A percentile compares a stretch with the other conserved stretches of the same genome.
These are phyloP conservation scores for Propithecus coquereli DNA, from an alignment of 2,113 vertebrate species.

Conservation along the genomic window DNA sequence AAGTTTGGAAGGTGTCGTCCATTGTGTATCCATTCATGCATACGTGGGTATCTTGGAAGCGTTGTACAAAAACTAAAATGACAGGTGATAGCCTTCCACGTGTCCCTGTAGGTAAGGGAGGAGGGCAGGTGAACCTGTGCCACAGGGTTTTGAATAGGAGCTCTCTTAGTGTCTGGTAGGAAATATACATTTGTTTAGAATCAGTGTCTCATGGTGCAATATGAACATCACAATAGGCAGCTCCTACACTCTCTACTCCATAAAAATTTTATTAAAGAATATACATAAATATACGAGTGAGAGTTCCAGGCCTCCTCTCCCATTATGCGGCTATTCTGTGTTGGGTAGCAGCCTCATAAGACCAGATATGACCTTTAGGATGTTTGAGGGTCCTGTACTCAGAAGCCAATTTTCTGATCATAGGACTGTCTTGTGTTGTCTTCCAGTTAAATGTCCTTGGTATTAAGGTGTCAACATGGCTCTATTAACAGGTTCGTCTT, in stretches of 20 bases:
- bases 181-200: background rate
- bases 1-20: background rate
- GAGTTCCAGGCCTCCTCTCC: background rate
- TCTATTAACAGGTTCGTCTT: background rate
- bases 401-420: background rate
- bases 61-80: background rate
- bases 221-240: background rate
- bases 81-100: background rate
- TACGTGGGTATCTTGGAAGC: background rate
- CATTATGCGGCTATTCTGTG: background rate
- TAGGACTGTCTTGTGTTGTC: background rate
- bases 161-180: background rate
- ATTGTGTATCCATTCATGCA: background rate
- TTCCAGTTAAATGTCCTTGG: background rate
- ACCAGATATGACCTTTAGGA: background rate
- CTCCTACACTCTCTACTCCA: background rate
- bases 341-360: background rate
- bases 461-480: background rate
- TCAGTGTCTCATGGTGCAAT: background rate
- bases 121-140: background rate
- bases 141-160: background rate
- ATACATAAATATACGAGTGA: accelerated
- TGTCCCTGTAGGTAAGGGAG: too few species aligned
- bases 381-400: background rate
- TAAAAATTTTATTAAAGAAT: background rate